Base-by-base conservation (phyloP, 2,113 vertebrate species). In the Psittacus erithacus region DNA sequence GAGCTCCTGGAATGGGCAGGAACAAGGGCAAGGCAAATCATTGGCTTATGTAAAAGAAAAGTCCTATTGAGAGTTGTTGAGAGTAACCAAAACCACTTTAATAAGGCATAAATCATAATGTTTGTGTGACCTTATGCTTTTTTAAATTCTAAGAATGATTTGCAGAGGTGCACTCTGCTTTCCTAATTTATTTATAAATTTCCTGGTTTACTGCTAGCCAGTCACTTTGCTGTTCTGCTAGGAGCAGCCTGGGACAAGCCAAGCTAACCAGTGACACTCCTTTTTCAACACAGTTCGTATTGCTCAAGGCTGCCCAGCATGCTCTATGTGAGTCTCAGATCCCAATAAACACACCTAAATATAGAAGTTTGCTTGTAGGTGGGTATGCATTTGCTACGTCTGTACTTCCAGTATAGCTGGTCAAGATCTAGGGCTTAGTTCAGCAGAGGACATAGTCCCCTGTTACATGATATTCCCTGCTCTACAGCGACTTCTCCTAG, bases 301-400 rank as follows among this genome's bases (percentile, higher is more conserved):
- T 75, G 73, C 83, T 84, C 60, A 69, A 57, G 59, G 20, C 78
- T 74, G 90, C 73, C 87, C 50, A 86, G 60, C 60, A 53, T 1
- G 3, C 63, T 39, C 41, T 77, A 0, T 31, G 23, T 59, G 71
- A 81, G 50, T 64, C 60, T 77, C 64, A 49, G 50, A 59, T 81
- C 38, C 46, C 77, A 16, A 81, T 63, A 91, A 79, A 52, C 80
- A 84, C 43, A 55, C 27, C 85, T 94, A 93, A 92, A 92, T 86
- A 88, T 63, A 92, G 94, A 64, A 46, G 13, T 63, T 53, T 88
- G 46, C 64, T 83, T 55, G 39, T 67, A 88, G 80, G 64, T 93
- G 83, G 69, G 43, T 35, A 29, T 5, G 0, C 53, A 35, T 55
- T 60, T 43, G 68, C 64, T 78, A 28, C 28, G 64, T 82, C 79